Base-by-base conservation (phyloP, 2,113 vertebrate species). In the Heterotis niloticus region DNA sequence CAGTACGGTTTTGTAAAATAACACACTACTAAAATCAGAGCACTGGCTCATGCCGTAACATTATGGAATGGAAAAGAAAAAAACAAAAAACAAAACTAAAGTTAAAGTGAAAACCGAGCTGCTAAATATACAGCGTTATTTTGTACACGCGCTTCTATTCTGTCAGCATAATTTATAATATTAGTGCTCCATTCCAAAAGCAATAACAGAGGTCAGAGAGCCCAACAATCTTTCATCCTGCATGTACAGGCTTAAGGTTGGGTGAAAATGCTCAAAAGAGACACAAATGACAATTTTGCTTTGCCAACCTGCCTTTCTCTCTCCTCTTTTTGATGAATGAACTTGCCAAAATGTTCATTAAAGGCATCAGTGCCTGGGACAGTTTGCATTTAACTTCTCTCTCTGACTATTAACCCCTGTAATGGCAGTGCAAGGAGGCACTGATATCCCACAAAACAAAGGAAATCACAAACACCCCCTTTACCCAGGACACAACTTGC, bases 311-410 rank as follows among this genome's bases (percentile, higher is more conserved):
- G 56, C 59, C 11, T 7, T 44, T 44, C 5, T 23, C 24, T 26
- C 73, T n/a, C n/a, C 73, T 64, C 57, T 60, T 60, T 75, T 24
- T 64, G 73, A 75, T 75, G 26, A 75, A 75, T 75, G 56, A 60
- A 62, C 34, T 62, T 62, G 62, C 62, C 34, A 56, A 62, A 75
- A 64, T 62, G 26, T 62, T 75, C 57, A 62, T 75, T 75, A 44
- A 62, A 75, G 73, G 73, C 56, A 62, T 23, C 59, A 75, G 73
- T 18, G 28, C 18, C n/a, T 12, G 10, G 34, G 26, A 56, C 26
- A 34, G 24, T 29, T 62, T 13, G 57, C 73, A 75, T 34, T 64
- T 23, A 64, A n/a, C 1, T 12, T 17, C 56, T 18, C 57, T 20
- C 73, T 12, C 18, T 64, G 16, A 59, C 26, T 75, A 57, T 56